phyloP scores from a whole-genome alignment of 2,888 invertebrate genomes.

The Diarsia mendica region DNA sequence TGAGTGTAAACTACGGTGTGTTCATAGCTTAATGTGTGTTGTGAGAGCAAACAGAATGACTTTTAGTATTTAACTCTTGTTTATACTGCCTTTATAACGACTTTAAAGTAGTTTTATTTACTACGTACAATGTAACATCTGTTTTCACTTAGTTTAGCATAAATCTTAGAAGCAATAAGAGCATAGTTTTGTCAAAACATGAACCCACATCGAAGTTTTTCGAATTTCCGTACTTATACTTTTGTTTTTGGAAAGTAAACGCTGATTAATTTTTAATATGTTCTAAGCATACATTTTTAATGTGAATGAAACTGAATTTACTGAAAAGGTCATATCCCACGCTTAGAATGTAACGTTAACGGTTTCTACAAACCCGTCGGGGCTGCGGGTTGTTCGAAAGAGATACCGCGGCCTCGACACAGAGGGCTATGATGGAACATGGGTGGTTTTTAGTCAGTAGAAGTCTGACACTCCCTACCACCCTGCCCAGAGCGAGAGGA shows the following conservation, averaged over 20 bases:
- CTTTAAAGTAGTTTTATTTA: constrained; percentile 7
- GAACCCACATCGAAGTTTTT: background rate
- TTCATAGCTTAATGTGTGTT: constrained; percentile 37
- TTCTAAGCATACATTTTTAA: background rate
- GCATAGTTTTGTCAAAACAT: background rate
- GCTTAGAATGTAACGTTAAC: background rate
- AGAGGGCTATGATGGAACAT: too few relatives aligned
- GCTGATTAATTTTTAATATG: background rate
- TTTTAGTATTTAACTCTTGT: constrained; percentile 40
- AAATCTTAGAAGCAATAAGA: background rate
- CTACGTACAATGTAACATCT: background rate
- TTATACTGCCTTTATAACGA: constrained; percentile 26
- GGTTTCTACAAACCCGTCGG: background rate
- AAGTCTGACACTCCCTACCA: too few relatives aligned
- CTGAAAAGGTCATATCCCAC: background rate
- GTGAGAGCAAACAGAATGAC: constrained; percentile 32
- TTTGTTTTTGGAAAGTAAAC: background rate
- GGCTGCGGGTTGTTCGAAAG: too few relatives aligned
- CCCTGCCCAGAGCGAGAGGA: too few relatives aligned
- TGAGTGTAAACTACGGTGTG: constrained; percentile 18
- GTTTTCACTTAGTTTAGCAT: background rate
- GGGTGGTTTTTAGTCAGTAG: too few relatives aligned
- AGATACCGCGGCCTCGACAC: too few relatives aligned
- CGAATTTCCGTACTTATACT: background rate
- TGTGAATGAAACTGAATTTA: background rate